Base-by-base conservation (phyloP, 64 coral and sea anemone genomes). In the Astreopora myriophthalma region DNA sequence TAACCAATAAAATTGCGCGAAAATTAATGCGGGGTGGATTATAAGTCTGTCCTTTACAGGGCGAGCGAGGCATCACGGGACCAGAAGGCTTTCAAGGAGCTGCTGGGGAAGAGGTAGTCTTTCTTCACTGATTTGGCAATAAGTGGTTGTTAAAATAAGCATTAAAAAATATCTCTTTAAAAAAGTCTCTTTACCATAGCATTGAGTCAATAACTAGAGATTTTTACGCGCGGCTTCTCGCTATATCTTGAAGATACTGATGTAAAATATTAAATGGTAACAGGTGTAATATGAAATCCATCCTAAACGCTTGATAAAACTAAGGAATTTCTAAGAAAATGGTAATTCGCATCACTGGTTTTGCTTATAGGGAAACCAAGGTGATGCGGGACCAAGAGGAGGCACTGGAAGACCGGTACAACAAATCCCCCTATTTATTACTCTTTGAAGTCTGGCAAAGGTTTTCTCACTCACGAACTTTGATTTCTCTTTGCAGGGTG, bases 51-150 rank as follows among this genome's bases (percentile, higher is more conserved):
- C 0, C 3, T 73, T n/a, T 63, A 1, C 9, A 83, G 79, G 79
- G 79, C 20, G 79, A 63, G 0, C 6, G 52, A 27, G 79, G 79
- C 7, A 65, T 38, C 52, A 83, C 20, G 17, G 79, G 79, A 63
- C 57, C 32, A 2, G 79, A 83, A 42, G 79, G 79, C 11, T 22
- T 10, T 25, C 34, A 83, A 58, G 79, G 79, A 36, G 52, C 8
- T 37, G 0, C 55, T 63, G 79, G 79, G 2, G 79, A 83, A 64
- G 30, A 32, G 55, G 79, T 83, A 83, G 10, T 75, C n/a, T n/a
- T 5, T 3, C 6, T 22, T 48, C 17, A 2, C 34, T n/a, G n/a
- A n/a, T n/a, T 39, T 20, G 11, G 13, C 24, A 28, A 71, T 17
- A 4, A 4, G 23, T 64, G 61, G 17, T 64, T 64, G 24, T 64